Base-by-base conservation (phyloP, 1,140 invertebrate species). In the Orius insidiosus region DNA sequence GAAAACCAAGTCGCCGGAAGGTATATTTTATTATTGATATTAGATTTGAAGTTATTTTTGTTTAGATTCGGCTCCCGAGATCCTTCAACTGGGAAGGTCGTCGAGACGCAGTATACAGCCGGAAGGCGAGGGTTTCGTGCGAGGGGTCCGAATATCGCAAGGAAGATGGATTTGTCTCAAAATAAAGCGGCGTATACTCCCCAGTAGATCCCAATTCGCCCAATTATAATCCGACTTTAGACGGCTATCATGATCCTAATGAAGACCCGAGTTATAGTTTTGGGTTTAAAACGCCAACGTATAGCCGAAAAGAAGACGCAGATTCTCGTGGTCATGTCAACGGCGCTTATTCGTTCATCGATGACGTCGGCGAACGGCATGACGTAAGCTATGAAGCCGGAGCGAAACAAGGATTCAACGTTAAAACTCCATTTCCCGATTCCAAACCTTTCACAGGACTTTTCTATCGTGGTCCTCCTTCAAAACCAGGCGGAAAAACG, bases 301-400 rank as follows among this genome's bases (percentile, higher is more conserved):
- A 78, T 52, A 69, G 67, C 1, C 70, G 75, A 53, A 68, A 71
- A 48, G 78, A 81, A 60, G 68, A 68, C 33, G 68, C 70, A 45
- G 72, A 75, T 53, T 65, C 68, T 15, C 64, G 62, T 14, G 72
- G 72, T 9, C 65, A 71, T 55, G 68, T 75, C 2, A 48, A 53
- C 9, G 59, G 60, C n/a, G 66, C 68, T 39, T 80, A 78, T 56
- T 71, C 74, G 2, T 80, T 69, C 53, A 56, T 78, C 11, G 78
- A 81, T 52, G 76, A 80, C 50, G 68, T 77, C 18, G 78, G 78
- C 1, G 75, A 78, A 55, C 60, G 71, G 1, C 76, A 80, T 56
- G 75, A 76, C 52, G 76, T 80, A 69, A 75, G 5, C n/a, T 81
- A 76, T 60, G 73, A 77, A 14, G 78, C 78, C 1, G 76, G 76